Evolutionary conservation across 2,797 vertebrate species (phyloP), one percentile per base, ranked within the genome.

Genomic region (Myotis vivesi): DNA sequence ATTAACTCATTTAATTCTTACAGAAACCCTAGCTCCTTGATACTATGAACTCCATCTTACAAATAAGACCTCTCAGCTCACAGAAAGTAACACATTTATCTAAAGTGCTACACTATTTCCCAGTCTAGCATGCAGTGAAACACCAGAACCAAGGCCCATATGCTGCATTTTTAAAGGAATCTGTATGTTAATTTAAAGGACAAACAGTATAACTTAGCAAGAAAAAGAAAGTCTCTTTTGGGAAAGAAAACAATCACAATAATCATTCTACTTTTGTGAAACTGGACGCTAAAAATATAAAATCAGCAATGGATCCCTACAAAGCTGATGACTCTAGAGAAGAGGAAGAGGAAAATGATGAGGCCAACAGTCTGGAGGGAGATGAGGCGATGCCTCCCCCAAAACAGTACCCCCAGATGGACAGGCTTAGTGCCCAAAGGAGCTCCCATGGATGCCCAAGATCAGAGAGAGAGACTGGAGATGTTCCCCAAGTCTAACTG

Each of bases 391-490:
- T 99, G 99, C 99, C 99, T 44, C 99, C 99, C 0, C 99, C 99
- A 0, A 98, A 99, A 53, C 99, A 99, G 41, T 99, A 99, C 62
- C 99, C 99, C 13, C 98, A 99, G 1, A 99, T 99, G 0, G 99
- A 99, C 96, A 98, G 99, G 80, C 98, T 99, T 82, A 99, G 99
- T 66, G 99, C 71, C 99, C 99, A 44, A 99, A 99, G 97, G 99
- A 99, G 22, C 98, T 99, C 72, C 99, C 99, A 0, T 99, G 99
- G 99, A 99, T 99, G 75, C 99, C 99, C 83, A 99, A 99, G 98
- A 99, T 99, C 98, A 99, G 99, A 99, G 99, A 94, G 99, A 99
- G 97, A 99, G 99, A 87, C 99, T 7, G 3, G 99, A 99, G 98
- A 99, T 99, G 97, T 99, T 99, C 97, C 98, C 99, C 62, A 99